A percentile compares a stretch with the other conserved stretches of the same genome.
phyloP scores from a whole-genome alignment of 2,888 invertebrate genomes.

The Xestia ashworthii region DNA sequence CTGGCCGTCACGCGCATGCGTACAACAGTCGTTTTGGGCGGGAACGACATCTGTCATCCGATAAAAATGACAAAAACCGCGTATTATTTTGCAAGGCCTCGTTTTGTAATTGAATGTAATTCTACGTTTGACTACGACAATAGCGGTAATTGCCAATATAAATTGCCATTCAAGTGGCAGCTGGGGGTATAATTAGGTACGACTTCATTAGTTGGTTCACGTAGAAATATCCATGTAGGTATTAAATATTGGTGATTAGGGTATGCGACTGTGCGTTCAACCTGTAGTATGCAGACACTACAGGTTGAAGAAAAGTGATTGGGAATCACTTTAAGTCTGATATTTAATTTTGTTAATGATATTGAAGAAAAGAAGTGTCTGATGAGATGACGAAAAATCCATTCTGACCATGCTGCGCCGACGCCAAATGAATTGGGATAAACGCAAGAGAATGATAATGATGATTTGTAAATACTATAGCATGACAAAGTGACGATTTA shows the following conservation, averaged over 20 bases:
- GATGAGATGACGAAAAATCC: no score
- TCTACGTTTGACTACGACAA: conserved; percentile 37
- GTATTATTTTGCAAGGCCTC: conserved; percentile 63
- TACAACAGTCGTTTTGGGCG: conserved; percentile 63
- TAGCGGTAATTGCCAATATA: conserved; percentile 55
- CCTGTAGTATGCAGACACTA: background rate
- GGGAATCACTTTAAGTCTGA: no score
- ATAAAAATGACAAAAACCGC: conserved; percentile 58
- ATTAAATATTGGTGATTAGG: background rate
- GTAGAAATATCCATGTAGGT: background rate
- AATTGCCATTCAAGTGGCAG: conserved; percentile 21
- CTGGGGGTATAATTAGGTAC: conserved; percentile 11
- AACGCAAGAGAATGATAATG: no score
- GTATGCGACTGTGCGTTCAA: background rate
- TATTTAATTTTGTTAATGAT: no score
- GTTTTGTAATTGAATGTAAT: conserved; percentile 49
- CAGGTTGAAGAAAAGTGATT: no score
- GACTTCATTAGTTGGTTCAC: conserved; percentile 14
- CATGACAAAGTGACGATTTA: no score
- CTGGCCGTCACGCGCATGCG: conserved; percentile 69
- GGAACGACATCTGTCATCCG: conserved; percentile 73
- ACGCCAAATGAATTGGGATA: no score
- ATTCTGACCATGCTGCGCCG: no score
- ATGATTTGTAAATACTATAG: no score
- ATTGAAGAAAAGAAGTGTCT: no score